Evolutionary conservation across 1,140 invertebrate species (phyloP).

Genomic region (Cephus cinctus): DNA sequence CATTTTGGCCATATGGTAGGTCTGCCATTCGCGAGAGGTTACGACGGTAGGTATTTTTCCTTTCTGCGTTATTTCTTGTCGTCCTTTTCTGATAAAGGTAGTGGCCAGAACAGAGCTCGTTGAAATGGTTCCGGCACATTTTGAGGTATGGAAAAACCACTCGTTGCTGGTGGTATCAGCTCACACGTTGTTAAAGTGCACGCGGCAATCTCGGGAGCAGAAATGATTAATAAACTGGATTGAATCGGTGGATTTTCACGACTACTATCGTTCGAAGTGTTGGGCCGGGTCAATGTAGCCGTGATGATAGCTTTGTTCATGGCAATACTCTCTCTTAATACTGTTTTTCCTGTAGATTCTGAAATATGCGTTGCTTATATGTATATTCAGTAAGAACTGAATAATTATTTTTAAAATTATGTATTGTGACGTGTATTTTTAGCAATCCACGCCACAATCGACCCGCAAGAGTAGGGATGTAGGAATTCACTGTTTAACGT

Average conservation of each 20-base stretch:
- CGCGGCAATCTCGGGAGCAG: not conserved
- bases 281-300: too few species aligned
- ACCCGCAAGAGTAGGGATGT: too few species aligned
- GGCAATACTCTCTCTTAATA: too few species aligned
- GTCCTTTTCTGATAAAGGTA: not conserved
- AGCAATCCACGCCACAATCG: too few species aligned
- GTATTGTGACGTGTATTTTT: too few species aligned
- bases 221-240: too few species aligned
- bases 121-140: constrained; percentile 4
- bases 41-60: constrained; percentile 10
- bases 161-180: constrained; percentile 1
- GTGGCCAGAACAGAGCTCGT: constrained; percentile 3
- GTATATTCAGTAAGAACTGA: not conserved
- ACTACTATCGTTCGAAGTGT: too few species aligned
- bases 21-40: constrained; percentile 2
- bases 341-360: too few species aligned
- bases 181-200: too few species aligned
- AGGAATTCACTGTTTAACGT: too few species aligned
- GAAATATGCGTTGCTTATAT: not conserved
- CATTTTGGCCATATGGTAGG: constrained; percentile 1
- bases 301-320: too few species aligned
- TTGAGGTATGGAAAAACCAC: not conserved
- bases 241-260: too few species aligned
- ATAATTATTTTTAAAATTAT: constrained; percentile 2
- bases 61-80: constrained; percentile 5